Base-by-base conservation (phyloP, 2,797 vertebrate species). In the Rhinichthys osculus region DNA sequence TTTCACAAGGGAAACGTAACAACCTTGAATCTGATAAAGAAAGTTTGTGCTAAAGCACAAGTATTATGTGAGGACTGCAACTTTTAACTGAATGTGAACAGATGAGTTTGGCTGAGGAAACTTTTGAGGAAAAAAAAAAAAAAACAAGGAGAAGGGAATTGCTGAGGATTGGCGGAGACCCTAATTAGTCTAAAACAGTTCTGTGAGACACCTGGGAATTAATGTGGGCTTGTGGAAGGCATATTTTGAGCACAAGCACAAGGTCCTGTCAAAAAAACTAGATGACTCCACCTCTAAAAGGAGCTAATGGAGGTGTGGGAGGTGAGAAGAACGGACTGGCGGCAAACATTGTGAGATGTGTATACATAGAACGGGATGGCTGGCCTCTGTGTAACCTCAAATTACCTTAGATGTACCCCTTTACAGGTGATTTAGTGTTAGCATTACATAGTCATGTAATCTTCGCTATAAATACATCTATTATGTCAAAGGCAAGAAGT, bases 181-280 rank as follows among this genome's bases (percentile, higher is more conserved):
- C 80, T 89, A 89, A 89, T 89, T 89, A 89, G 82, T 87, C 76
- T 85, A 89, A 87, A 89, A 85, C 62, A 81, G 88, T 74, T 59
- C 35, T 84, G 23, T 30, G 64, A 81, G 71, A n/a, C 82, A 35
- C 72, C 21, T 17, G 72, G 73, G 69, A 81, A 50, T 81, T 73
- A 54, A 38, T 52, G 82, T 84, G 44, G 85, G 78, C 66, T 71
- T 42, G 33, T 47, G 80, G 23, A 71, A 82, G 44, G 38, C 72
- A 70, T 52, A 85, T 85, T 78, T 85, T 74, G 47, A 85, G 87
- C 66, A 33, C 23, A 54, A 77, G 72, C 47, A 33, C 19, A 47
- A 40, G 38, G 54, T 27, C 40, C 74, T 82, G 88, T 82, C 79
- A 79, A 27, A 81, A 38, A 50, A 81, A 16, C 30, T 59, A 73